Evolutionary conservation across 2,797 vertebrate genomes (phyloP).

Genomic region (Hyperoplus immaculatus): DNA sequence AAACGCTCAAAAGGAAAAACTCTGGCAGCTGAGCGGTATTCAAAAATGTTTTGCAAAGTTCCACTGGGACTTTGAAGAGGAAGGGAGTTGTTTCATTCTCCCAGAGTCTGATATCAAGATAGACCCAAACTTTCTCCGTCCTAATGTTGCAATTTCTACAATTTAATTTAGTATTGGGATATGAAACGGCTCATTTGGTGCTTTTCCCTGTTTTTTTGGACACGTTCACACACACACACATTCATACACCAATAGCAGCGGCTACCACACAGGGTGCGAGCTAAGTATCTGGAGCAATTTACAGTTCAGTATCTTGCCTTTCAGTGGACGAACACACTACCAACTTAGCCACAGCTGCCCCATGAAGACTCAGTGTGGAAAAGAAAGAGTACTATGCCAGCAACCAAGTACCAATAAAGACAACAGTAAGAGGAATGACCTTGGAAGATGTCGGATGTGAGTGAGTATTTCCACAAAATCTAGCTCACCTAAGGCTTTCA

Average conservation of each 20-base stretch:
- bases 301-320: no score
- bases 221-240: no score
- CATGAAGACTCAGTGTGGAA: no score
- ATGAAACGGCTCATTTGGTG: no score
- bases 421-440: not conserved
- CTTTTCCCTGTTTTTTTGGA: no score
- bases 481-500: not conserved
- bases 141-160: not conserved
- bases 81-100: conserved; percentile 15
- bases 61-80: conserved; percentile 23
- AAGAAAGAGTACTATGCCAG: not conserved
- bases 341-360: no score
- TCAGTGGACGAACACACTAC: no score
- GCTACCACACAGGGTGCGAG: no score
- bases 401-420: not conserved
- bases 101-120: not conserved
- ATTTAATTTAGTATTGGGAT: not conserved
- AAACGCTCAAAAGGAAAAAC: conserved; percentile 46
- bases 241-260: no score
- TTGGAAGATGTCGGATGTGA: not conserved
- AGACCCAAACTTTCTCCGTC: not conserved
- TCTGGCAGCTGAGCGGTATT: conserved; percentile 32
- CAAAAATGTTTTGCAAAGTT: conserved; percentile 32
- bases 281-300: no score
- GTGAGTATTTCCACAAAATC: not conserved